A percentile compares a stretch with the other conserved stretches of the same genome.
phyloP scores from a whole-genome alignment of 2,113 vertebrate genomes.

The Percopsis transmontana region DNA sequence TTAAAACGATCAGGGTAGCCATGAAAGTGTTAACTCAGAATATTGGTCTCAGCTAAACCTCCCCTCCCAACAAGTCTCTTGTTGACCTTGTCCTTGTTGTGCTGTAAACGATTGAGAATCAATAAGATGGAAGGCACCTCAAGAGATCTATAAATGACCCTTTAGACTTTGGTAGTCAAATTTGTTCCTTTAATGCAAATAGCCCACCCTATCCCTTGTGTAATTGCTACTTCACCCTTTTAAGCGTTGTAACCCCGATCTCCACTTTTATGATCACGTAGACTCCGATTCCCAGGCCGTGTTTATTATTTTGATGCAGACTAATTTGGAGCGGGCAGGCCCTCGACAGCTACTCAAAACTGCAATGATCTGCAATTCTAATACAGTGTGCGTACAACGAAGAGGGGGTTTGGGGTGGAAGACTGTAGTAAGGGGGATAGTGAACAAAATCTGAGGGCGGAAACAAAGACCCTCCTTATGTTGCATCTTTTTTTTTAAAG shows the following conservation, averaged over 20 bases:
- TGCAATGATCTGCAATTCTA: slow-evolving; percentile 63
- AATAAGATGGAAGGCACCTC: slow-evolving; percentile 12
- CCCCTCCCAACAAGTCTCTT: neutral
- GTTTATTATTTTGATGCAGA: slow-evolving; percentile 38
- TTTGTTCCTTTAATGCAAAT: slow-evolving; percentile 15
- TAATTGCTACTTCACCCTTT: neutral
- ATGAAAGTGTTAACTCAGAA: neutral
- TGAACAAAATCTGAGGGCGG: neutral
- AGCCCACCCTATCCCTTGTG: slow-evolving; percentile 9
- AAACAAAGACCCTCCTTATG: neutral
- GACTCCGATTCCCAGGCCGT: slow-evolving; percentile 21
- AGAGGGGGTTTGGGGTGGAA: neutral
- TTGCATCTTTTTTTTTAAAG: too few relatives aligned
- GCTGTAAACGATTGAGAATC: slow-evolving; percentile 10
- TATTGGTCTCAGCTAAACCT: neutral
- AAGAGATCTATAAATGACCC: slow-evolving; percentile 26
- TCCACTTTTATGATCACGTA: too few relatives aligned
- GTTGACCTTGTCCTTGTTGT: slow-evolving; percentile 1
- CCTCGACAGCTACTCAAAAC: slow-evolving; percentile 26
- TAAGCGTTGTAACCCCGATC: too few relatives aligned
- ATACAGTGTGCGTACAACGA: slow-evolving; percentile 22
- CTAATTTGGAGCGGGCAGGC: slow-evolving; percentile 5
- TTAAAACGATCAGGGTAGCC: slow-evolving; percentile 20
- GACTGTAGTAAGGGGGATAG: neutral
- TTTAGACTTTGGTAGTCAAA: slow-evolving; percentile 42